phyloP scores from a whole-genome alignment of 1,140 invertebrate genomes.

The Trichomalopsis sarcophagae region DNA sequence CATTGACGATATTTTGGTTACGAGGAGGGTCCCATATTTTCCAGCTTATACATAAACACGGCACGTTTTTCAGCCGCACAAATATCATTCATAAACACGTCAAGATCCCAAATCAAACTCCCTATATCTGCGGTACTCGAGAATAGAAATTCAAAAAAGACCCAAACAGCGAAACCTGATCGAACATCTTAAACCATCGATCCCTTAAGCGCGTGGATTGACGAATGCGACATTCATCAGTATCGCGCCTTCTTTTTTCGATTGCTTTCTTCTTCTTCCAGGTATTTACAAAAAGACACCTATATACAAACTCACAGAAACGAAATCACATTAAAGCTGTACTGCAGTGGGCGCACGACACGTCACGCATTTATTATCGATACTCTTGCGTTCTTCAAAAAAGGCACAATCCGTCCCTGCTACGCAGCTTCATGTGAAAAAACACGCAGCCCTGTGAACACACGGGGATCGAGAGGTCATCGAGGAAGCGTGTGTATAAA shows the following conservation, averaged over 20 bases:
- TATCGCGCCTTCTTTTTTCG: background rate
- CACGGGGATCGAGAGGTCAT: slow-evolving; percentile 38
- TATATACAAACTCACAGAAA: background rate
- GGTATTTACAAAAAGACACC: background rate
- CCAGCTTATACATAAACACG: background rate
- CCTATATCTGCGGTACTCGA: background rate
- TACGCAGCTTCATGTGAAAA: slow-evolving; percentile 12
- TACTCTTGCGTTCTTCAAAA: too few species aligned
- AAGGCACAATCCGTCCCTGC: too few species aligned
- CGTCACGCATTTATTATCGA: too few species aligned
- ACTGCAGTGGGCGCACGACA: background rate
- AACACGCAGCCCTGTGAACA: background rate
- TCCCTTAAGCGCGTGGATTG: background rate
- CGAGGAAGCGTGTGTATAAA: slow-evolving; percentile 8
- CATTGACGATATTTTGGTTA: slow-evolving; percentile 7
- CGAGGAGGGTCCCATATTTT: background rate
- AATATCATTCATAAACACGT: background rate
- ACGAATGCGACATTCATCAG: background rate
- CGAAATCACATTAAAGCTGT: slow-evolving; percentile 6
- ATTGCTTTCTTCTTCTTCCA: background rate
- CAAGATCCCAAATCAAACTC: background rate
- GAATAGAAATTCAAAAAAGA: background rate
- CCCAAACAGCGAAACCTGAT: slow-evolving; percentile 24
- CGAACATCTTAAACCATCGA: slow-evolving; percentile 28
- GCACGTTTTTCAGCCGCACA: background rate